These are phyloP conservation scores for Apolygus lucorum DNA, from an alignment of 1,140 invertebrate genomes.

Conservation along the genomic window DNA sequence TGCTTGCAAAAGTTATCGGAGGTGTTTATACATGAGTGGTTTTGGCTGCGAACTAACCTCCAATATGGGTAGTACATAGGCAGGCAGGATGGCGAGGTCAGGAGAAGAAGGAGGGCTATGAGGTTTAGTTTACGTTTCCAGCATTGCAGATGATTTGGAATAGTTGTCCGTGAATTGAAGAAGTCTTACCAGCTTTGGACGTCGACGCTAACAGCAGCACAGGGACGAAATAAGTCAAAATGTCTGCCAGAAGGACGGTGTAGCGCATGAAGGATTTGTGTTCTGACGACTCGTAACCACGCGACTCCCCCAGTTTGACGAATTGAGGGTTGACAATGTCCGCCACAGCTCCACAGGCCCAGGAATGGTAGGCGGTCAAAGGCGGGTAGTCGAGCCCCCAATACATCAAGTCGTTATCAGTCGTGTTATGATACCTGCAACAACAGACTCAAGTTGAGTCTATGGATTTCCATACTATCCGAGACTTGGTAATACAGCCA, in stretches of 20 bases:
- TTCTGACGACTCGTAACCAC: slow-evolving; percentile 70
- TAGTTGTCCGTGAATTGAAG: too few species aligned
- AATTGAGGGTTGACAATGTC: slow-evolving; percentile 55
- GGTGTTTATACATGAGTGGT: too few species aligned
- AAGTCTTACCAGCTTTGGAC: too few species aligned
- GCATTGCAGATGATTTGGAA: too few species aligned
- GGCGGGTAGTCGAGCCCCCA: slow-evolving; percentile 99
- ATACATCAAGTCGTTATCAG: slow-evolving; percentile 85
- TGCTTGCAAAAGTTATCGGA: too few species aligned
- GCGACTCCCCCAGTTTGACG: slow-evolving; percentile 66
- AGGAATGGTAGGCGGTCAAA: slow-evolving; percentile 95
- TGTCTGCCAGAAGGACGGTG: slow-evolving; percentile 68
- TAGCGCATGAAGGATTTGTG: slow-evolving; percentile 95
- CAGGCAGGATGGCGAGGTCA: too few species aligned
- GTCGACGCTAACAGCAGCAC: slow-evolving; percentile 37
- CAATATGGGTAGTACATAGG: too few species aligned
- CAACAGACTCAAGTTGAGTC: too few species aligned
- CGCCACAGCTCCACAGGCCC: slow-evolving; percentile 63
- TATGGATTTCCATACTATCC: too few species aligned
- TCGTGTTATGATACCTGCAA: slow-evolving; percentile 63
- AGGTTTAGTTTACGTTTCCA: too few species aligned
- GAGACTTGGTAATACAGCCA: background rate
- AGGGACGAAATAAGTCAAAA: slow-evolving; percentile 63
- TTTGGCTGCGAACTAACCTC: too few species aligned
- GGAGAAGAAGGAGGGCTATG: too few species aligned